Evolutionary conservation across 2,113 vertebrate species (phyloP).

Genomic region (Gracilinanus agilis): DNA sequence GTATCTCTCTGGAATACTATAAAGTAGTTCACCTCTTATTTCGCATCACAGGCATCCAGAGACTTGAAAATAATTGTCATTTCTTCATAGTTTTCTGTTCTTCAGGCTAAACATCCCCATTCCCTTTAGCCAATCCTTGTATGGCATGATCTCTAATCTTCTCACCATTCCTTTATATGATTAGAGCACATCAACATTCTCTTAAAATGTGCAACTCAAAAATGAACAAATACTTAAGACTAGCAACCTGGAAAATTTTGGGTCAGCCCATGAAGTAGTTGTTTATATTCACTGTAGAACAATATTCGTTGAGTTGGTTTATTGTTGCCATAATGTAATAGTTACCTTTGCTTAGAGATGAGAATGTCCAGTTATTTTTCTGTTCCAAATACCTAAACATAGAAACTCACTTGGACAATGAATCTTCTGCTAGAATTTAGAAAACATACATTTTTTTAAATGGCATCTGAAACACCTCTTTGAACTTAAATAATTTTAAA

Average conservation of each 20-base stretch:
- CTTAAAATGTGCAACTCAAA: neutral
- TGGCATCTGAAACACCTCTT: neutral
- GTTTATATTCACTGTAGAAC: neutral
- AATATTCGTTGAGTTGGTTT: neutral
- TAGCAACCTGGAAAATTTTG: neutral
- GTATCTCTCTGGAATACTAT: neutral
- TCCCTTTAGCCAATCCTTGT: neutral
- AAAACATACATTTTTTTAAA: neutral
- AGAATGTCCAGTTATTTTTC: neutral
- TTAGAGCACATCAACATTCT: neutral
- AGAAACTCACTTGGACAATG: neutral
- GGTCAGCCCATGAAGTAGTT: neutral
- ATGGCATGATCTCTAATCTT: neutral
- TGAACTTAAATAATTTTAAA: neutral
- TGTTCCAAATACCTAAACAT: neutral
- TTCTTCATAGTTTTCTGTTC: neutral
- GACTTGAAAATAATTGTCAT: neutral
- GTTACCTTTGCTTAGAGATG: neutral
- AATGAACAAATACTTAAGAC: neutral
- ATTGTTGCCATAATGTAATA: neutral
- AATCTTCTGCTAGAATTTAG: neutral
- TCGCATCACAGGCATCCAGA: neutral
- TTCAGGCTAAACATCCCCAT: neutral
- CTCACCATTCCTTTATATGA: neutral
- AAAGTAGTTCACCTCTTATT: neutral